Percentiles rank a stretch among this genome's conserved stretches.
phyloP scores from a whole-genome alignment of 2,797 vertebrate species.

The Nothura maculosa region DNA sequence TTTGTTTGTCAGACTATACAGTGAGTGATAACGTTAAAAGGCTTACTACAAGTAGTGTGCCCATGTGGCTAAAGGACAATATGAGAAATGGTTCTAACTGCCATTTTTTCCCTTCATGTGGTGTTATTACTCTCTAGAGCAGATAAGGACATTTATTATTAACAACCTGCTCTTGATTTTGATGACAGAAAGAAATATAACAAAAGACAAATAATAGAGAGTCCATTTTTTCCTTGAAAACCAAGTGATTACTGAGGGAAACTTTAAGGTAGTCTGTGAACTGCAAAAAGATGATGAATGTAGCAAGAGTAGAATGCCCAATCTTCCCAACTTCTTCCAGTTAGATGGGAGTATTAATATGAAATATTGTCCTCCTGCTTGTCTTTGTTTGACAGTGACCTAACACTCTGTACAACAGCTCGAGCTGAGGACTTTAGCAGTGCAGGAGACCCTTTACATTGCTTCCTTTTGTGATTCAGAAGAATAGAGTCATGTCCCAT shows the following conservation, averaged over 20 bases:
- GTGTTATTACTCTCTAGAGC: neutral
- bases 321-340: neutral
- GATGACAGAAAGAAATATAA: neutral
- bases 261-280: neutral
- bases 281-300: neutral
- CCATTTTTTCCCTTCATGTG: neutral
- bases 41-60: neutral
- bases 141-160: neutral
- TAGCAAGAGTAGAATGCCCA: neutral
- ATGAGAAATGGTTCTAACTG: neutral
- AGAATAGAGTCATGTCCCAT: neutral
- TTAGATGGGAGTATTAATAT: neutral
- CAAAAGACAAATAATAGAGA: neutral
- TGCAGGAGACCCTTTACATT: neutral
- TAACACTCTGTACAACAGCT: accelerated
- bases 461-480: neutral
- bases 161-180: neutral
- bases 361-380: neutral
- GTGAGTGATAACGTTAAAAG: neutral
- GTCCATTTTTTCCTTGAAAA: neutral
- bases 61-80: neutral
- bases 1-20: neutral
- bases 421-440: neutral
- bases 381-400: neutral
- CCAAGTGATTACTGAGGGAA: neutral